Evolutionary conservation across 2,113 vertebrate genomes (phyloP).

Genomic region (Microcebus ravelobensis): DNA sequence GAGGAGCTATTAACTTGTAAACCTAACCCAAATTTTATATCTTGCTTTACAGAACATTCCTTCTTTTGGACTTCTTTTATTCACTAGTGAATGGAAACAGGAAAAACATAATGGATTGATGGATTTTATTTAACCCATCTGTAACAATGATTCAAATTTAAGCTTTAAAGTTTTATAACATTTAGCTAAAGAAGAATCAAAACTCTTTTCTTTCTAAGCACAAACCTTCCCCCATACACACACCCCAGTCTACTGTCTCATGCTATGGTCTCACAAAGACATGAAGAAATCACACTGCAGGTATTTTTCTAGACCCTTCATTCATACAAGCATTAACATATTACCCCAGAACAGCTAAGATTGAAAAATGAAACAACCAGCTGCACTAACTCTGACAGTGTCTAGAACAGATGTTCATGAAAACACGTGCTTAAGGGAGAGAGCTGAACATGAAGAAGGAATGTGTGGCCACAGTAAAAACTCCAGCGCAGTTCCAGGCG

Average conservation of each 20-base stretch:
- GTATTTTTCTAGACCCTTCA: not conserved
- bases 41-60: not conserved
- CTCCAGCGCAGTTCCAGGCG: not conserved
- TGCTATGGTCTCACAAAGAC: not conserved
- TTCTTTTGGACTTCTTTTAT: not conserved
- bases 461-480: not conserved
- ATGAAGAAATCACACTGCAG: not conserved
- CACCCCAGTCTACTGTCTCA: not conserved
- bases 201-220: not conserved
- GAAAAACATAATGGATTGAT: slow-evolving; percentile 15
- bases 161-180: slow-evolving; percentile 25
- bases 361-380: not conserved
- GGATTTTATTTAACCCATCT: not conserved
- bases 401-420: not conserved
- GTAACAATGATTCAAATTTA: slow-evolving; percentile 3
- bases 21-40: not conserved
- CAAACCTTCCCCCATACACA: not conserved
- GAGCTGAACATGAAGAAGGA: not conserved
- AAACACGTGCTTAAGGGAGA: not conserved
- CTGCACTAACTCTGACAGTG: not conserved
- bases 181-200: slow-evolving; percentile 11
- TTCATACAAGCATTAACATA: not conserved
- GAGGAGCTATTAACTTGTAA: not conserved
- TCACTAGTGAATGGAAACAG: slow-evolving; percentile 11
- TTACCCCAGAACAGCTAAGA: not conserved